These are phyloP conservation scores for Clitarchus hookeri DNA, from an alignment of 2,888 invertebrate species.

Conservation along the genomic window DNA sequence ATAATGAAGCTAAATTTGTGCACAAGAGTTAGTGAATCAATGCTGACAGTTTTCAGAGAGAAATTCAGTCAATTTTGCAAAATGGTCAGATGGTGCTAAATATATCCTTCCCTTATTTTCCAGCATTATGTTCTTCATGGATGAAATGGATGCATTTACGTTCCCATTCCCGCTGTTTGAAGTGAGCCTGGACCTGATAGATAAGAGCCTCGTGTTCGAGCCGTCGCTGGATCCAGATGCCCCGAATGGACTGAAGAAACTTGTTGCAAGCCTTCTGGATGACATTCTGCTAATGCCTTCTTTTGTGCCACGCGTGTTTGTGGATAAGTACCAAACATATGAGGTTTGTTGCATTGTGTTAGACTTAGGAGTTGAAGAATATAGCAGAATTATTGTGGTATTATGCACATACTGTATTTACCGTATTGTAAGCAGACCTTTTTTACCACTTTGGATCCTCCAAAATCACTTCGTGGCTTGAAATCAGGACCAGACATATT, in stretches of 20 bases:
- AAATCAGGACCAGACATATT: no score
- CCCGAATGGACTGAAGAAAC: slow-evolving; percentile 18
- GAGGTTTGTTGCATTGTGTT: not conserved
- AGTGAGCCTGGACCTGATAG: slow-evolving; percentile 21
- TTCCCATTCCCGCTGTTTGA: slow-evolving; percentile 11
- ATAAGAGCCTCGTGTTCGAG: slow-evolving; percentile 22
- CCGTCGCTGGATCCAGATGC: slow-evolving; percentile 17
- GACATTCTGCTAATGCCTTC: slow-evolving; percentile 22
- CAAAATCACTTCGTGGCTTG: no score
- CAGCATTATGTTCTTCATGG: slow-evolving; percentile 30
- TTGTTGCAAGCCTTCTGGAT: slow-evolving; percentile 12
- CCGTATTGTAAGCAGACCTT: no score
- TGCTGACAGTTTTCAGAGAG: no score
- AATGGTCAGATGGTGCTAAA: no score
- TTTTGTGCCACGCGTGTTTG: slow-evolving; percentile 21
- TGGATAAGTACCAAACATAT: not conserved
- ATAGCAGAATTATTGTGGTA: no score
- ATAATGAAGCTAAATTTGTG: no score
- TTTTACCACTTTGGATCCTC: no score
- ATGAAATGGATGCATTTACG: slow-evolving; percentile 28
- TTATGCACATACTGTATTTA: no score
- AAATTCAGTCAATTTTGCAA: no score
- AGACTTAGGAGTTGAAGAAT: no score
- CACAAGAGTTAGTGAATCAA: no score
- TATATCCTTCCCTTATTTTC: not conserved